phyloP scores from a whole-genome alignment of 1,140 invertebrate genomes.

The Conus ventricosus region DNA sequence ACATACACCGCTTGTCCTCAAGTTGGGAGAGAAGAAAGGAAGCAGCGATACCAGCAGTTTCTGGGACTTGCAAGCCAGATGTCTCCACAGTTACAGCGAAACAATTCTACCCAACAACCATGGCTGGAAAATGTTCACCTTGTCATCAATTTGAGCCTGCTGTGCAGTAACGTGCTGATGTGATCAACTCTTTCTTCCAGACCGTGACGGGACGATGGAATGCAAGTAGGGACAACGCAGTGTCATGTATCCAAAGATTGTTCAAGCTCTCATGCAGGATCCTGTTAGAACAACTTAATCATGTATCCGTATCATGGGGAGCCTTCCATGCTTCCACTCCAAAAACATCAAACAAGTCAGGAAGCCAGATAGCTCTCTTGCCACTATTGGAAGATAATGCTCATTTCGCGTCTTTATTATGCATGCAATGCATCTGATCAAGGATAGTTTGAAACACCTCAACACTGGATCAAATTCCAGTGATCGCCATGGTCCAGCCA shows the following conservation, averaged over 20 bases:
- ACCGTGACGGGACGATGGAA: no score
- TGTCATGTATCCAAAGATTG: no score
- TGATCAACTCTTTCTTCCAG: no score
- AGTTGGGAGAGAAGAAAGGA: not conserved
- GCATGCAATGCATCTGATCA: slow-evolving; percentile 50
- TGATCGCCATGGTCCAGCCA: no score
- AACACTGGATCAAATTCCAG: slow-evolving; percentile 58
- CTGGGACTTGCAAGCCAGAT: not conserved
- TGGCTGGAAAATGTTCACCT: no score
- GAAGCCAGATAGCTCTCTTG: slow-evolving; percentile 14
- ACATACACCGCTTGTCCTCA: not conserved
- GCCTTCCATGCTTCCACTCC: slow-evolving; percentile 34
- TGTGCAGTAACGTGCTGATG: no score
- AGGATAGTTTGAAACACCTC: slow-evolving; percentile 41
- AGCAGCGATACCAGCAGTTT: not conserved
- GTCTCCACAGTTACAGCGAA: not conserved
- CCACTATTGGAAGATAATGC: slow-evolving; percentile 39
- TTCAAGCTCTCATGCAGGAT: no score
- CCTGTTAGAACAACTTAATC: not conserved
- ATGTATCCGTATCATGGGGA: no score
- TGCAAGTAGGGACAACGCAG: no score
- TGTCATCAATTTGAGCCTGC: no score
- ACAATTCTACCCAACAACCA: not conserved
- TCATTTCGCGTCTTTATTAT: slow-evolving; percentile 45
- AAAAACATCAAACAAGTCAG: not conserved